phyloP scores from a whole-genome alignment of 2,888 invertebrate species.

The Diogma glabrata region DNA sequence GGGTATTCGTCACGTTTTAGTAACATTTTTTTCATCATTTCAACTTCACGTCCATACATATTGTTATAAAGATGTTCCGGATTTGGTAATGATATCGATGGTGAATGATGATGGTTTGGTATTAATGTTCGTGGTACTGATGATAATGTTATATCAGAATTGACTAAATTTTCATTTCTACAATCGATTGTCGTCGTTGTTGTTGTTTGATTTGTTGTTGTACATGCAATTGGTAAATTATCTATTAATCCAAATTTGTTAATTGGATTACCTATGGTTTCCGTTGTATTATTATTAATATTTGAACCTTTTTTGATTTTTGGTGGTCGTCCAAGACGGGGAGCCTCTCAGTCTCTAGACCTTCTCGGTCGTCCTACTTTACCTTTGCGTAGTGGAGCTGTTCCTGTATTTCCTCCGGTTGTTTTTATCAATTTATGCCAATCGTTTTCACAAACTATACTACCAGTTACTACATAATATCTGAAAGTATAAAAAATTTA shows the following conservation, averaged over 20 bases:
- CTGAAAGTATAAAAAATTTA: constrained; percentile 34
- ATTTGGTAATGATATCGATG: background rate
- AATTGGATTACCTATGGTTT: background rate
- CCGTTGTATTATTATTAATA: background rate
- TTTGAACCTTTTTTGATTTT: constrained; percentile 22
- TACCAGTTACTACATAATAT: constrained; percentile 84
- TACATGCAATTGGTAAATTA: background rate
- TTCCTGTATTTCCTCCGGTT: constrained; percentile 46
- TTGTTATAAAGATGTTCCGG: constrained; percentile 13
- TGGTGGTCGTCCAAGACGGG: constrained; percentile 24
- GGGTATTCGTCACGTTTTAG: constrained; percentile 3
- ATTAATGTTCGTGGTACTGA: background rate
- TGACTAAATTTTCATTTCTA: too few species aligned
- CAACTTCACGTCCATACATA: constrained; percentile 15
- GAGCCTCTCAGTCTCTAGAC: constrained; percentile 69
- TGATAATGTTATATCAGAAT: too few species aligned
- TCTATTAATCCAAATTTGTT: background rate
- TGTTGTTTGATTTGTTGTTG: background rate
- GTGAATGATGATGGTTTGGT: background rate
- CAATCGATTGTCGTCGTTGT: too few species aligned
- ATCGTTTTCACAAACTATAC: constrained; percentile 88
- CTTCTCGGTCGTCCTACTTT: constrained; percentile 75
- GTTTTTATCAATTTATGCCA: constrained; percentile 86
- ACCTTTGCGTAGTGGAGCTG: constrained; percentile 71
- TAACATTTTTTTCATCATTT: constrained; percentile 16